Conservation (phyloP, 1,140 invertebrate species). For the Linepithema humile region DNA sequence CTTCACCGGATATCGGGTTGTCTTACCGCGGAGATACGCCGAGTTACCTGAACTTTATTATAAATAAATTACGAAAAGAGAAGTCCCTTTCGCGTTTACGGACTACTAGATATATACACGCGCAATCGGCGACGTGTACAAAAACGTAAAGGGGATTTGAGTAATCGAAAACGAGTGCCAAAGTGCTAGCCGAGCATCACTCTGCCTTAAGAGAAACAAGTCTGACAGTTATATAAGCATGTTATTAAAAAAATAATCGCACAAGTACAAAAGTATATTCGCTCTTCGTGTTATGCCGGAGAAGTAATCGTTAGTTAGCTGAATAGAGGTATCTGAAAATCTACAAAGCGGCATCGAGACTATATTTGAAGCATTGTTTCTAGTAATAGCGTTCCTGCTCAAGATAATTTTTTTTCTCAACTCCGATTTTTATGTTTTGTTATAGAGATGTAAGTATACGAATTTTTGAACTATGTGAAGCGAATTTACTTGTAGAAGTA, state of each 20-base stretch:
- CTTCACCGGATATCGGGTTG: too few relatives aligned
- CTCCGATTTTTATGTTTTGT: constrained; percentile 1
- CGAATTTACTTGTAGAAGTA: not conserved
- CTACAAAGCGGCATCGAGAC: not conserved
- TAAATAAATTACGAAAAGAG: constrained; percentile 1
- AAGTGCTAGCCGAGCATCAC: constrained; percentile 21
- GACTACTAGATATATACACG: not conserved
- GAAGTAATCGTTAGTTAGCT: not conserved
- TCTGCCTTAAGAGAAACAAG: constrained; percentile 31
- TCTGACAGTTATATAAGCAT: constrained; percentile 20
- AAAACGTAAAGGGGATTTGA: not conserved
- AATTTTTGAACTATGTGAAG: not conserved
- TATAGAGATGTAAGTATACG: not conserved
- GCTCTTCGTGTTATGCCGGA: not conserved
- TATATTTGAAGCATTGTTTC: not conserved
- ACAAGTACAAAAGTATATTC: constrained; percentile 29
- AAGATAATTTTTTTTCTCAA: not conserved
- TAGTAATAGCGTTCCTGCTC: constrained; percentile 25
- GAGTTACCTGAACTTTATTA: not conserved
- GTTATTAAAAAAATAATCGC: constrained; percentile 4
- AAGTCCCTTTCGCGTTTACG: not conserved
- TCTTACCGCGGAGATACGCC: too few relatives aligned
- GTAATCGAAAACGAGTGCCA: constrained; percentile 25
- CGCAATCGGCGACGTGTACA: not conserved
- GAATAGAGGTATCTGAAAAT: not conserved